Conservation (phyloP, 1,140 invertebrate species). For the Caenorhabditis latens region DNA sequence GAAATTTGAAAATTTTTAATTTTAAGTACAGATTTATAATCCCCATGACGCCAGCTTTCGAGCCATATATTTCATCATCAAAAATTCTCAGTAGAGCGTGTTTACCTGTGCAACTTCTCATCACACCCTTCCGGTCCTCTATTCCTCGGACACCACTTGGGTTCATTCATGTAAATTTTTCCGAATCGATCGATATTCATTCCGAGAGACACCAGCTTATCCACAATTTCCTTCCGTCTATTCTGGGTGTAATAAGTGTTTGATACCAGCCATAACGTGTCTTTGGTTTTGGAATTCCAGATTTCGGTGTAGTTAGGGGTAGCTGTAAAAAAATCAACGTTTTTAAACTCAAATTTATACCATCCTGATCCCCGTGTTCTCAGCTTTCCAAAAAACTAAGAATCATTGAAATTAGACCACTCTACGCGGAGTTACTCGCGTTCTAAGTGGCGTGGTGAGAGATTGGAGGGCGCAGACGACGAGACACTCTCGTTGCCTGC, state of each 20-base stretch:
- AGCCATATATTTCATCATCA: not conserved
- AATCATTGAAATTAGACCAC: constrained; percentile 83
- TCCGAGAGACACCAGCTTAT: not conserved
- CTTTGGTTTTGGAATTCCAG: constrained; percentile 41
- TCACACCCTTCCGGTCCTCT: constrained; percentile 3
- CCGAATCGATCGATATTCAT: constrained; percentile 7
- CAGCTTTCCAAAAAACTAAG: not conserved
- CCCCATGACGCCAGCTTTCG: too few species aligned
- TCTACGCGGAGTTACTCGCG: constrained; percentile 77
- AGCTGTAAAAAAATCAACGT: too few species aligned
- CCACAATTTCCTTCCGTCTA: not conserved
- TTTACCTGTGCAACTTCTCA: not conserved
- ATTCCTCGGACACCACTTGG: too few species aligned
- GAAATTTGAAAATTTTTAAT: not conserved
- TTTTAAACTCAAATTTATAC: not conserved
- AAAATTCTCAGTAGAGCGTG: not conserved
- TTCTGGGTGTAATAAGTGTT: not conserved
- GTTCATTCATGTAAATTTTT: not conserved
- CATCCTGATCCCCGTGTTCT: too few species aligned
- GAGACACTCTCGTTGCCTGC: too few species aligned
- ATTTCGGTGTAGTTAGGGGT: constrained; percentile 4
- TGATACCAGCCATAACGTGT: constrained; percentile 20
- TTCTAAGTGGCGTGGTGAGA: constrained; percentile 44
- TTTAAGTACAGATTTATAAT: not conserved
- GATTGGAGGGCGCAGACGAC: not conserved